Evolutionary conservation across 2,888 invertebrate genomes (phyloP).

Genomic region (Nasonia oneida): DNA sequence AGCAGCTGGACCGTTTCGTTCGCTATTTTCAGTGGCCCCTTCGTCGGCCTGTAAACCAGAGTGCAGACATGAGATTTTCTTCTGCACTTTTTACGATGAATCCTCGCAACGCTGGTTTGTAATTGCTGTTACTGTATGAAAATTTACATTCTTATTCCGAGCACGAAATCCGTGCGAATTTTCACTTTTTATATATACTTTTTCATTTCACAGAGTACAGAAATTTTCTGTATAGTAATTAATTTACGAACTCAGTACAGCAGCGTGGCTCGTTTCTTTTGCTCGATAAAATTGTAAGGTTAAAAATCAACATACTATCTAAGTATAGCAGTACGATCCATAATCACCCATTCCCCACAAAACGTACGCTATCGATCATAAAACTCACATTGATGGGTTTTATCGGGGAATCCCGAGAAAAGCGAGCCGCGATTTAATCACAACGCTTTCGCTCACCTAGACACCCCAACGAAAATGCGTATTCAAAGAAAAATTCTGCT

Average conservation of each 20-base stretch:
- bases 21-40: neutral
- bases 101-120: neutral
- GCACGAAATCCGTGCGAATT: neutral
- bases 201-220: neutral
- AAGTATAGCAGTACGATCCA: no score
- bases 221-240: no score
- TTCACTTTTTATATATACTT: neutral
- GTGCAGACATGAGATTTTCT: neutral
- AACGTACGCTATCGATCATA: no score
- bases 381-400: neutral
- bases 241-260: no score
- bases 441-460: neutral
- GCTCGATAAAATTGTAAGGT: no score
- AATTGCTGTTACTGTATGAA: neutral
- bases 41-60: neutral
- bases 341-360: no score
- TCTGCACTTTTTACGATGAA: neutral
- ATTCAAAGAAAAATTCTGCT: neutral
- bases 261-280: no score
- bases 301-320: no score
- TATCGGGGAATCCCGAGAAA: neutral
- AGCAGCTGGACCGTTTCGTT: neutral
- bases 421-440: neutral
- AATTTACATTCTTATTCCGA: neutral
- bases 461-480: conserved; percentile 17